phyloP scores from a whole-genome alignment of 2,797 vertebrate genomes.

The Sebastes cheni region DNA sequence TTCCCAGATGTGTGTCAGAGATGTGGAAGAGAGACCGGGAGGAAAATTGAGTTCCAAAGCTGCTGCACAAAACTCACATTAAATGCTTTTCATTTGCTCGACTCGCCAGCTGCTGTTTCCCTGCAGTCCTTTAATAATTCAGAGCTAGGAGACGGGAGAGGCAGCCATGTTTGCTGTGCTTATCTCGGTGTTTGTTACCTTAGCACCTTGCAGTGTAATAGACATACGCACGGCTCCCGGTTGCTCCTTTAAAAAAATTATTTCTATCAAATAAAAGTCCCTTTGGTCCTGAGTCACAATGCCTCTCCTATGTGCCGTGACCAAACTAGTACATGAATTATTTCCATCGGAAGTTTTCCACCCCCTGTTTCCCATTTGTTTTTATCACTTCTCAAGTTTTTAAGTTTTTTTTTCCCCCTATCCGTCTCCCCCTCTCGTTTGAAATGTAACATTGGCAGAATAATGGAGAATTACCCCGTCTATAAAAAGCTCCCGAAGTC shows the following conservation, averaged over 20 bases:
- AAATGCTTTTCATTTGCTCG: constrained; percentile 29
- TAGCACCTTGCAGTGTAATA: constrained; percentile 24
- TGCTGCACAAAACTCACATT: not conserved
- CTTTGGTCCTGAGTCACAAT: constrained; percentile 14
- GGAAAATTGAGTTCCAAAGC: constrained; percentile 25
- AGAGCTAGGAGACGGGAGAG: constrained; percentile 34
- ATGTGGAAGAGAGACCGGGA: not conserved
- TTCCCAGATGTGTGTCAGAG: constrained; percentile 26
- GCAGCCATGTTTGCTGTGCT: constrained; percentile 44
- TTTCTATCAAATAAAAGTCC: constrained; percentile 13
- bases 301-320: constrained; percentile 7
- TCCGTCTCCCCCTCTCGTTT: constrained; percentile 33
- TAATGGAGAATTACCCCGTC: constrained; percentile 72
- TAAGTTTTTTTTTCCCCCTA: constrained; percentile 31
- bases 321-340: constrained; percentile 29
- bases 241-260: constrained; percentile 16
- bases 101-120: constrained; percentile 47
- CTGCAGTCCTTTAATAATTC: constrained; percentile 59
- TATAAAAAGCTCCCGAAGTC: constrained; percentile 74
- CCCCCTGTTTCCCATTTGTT: constrained; percentile 36
- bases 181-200: constrained; percentile 34
- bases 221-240: not conserved
- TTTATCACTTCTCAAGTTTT: constrained; percentile 61
- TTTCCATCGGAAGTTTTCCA: constrained; percentile 31
- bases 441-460: constrained; percentile 65